Conservation (phyloP, 2,797 vertebrate genomes). For the Erethizon dorsatum region DNA sequence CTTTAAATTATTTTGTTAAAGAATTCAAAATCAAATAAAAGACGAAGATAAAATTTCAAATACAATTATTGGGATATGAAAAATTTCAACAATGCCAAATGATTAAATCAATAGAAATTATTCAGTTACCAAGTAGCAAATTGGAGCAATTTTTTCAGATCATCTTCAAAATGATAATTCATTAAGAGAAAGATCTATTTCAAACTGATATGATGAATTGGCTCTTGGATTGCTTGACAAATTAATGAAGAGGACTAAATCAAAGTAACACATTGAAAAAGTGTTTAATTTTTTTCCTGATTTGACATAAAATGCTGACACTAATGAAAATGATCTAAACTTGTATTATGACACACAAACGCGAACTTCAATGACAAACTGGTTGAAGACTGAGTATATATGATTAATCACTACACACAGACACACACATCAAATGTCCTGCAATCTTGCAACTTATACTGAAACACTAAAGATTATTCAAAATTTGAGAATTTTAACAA, state of each 20-base stretch:
- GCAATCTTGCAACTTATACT: background rate
- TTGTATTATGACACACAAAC: background rate
- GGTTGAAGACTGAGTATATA: background rate
- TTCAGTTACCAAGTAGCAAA: constrained; percentile 32
- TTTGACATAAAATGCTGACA: constrained; percentile 61
- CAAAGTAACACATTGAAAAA: constrained; percentile 48
- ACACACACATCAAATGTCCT: background rate
- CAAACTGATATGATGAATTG: constrained; percentile 57
- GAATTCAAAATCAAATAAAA: constrained; percentile 5
- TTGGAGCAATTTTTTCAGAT: constrained; percentile 2
- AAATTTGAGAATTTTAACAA: constrained; percentile 11
- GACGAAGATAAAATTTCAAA: constrained; percentile 26
- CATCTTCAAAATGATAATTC: constrained; percentile 37
- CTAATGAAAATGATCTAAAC: constrained; percentile 22
- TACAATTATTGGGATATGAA: constrained; percentile 21
- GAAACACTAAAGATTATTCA: background rate
- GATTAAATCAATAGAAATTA: constrained; percentile 46
- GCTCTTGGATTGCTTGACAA: constrained; percentile 49
- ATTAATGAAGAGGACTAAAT: constrained; percentile 68
- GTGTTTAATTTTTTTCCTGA: background rate
- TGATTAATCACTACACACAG: background rate
- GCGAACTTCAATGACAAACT: background rate
- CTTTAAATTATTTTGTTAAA: constrained; percentile 30
- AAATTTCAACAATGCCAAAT: constrained; percentile 43
- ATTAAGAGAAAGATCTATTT: constrained; percentile 50